Evolutionary conservation across 2,888 invertebrate genomes (phyloP).

Genomic region (Drosophila acutilabella): DNA sequence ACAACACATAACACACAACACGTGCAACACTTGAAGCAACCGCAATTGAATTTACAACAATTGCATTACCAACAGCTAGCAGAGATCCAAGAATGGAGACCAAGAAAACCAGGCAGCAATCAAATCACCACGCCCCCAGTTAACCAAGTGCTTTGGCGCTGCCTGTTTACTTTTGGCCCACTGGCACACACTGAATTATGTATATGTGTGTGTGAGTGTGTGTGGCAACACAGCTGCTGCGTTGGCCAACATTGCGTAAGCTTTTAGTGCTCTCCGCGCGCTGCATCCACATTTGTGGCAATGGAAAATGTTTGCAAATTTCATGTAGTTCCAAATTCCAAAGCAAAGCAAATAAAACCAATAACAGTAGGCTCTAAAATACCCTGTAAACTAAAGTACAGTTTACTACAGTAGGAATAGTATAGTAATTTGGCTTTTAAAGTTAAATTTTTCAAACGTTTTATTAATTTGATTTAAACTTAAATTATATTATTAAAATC

Average conservation of each 20-base stretch:
- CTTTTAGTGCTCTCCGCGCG: conserved; percentile 31
- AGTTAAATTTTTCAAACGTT: too few relatives aligned
- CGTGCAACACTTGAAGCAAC: conserved; percentile 40
- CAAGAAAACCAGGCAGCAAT: conserved; percentile 22
- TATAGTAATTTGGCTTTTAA: too few relatives aligned
- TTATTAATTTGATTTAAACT: not conserved
- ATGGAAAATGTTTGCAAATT: conserved; percentile 57
- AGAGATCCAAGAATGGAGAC: conserved; percentile 19
- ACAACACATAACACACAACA: conserved; percentile 26
- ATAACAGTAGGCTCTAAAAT: not conserved
- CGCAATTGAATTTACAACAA: conserved; percentile 68
- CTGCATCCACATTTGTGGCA: conserved; percentile 3
- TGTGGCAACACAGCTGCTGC: conserved; percentile 48
- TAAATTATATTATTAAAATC: not conserved
- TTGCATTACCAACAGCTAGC: conserved; percentile 30
- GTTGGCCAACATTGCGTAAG: conserved; percentile 51
- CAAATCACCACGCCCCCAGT: conserved; percentile 13
- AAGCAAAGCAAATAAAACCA: conserved; percentile 3
- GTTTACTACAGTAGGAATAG: too few relatives aligned
- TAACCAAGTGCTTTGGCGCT: conserved; percentile 34
- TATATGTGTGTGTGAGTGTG: not conserved
- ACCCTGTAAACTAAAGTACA: not conserved
- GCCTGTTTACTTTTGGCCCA: conserved; percentile 51
- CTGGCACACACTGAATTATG: conserved; percentile 57
- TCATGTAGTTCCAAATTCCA: conserved; percentile 48